Evolutionary conservation across 2,888 invertebrate species (phyloP).

Genomic region (Agonum fuliginosum): DNA sequence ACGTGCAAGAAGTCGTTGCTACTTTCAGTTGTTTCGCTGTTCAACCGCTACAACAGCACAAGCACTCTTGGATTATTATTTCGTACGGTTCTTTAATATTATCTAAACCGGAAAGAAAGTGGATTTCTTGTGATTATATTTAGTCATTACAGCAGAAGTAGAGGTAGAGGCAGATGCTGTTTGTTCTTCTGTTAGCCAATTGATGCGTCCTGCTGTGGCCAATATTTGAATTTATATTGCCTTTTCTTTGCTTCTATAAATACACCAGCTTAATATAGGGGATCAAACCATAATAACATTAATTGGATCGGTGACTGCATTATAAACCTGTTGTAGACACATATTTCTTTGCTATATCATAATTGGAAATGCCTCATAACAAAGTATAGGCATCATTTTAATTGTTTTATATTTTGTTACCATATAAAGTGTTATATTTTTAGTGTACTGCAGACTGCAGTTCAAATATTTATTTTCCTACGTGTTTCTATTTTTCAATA

Average conservation of each 20-base stretch:
- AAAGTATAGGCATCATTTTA: not conserved
- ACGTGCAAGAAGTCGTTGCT: slow-evolving; percentile 26
- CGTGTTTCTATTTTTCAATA: too few species aligned
- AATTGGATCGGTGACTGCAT: slow-evolving; percentile 15
- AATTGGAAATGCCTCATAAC: not conserved
- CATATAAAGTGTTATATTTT: too few species aligned
- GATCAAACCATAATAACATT: not conserved
- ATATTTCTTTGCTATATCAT: not conserved
- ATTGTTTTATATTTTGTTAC: too few species aligned
- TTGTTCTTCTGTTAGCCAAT: slow-evolving; percentile 31
- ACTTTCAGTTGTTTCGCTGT: slow-evolving; percentile 42
- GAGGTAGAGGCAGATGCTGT: slow-evolving; percentile 18
- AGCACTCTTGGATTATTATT: slow-evolving; percentile 28
- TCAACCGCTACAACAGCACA: slow-evolving; percentile 1
- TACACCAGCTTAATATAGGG: slow-evolving; percentile 2
- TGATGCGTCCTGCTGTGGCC: not conserved
- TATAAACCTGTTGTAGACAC: not conserved
- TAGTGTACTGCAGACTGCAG: too few species aligned
- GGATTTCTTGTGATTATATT: slow-evolving; percentile 44
- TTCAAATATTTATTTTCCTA: too few species aligned
- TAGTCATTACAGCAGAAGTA: slow-evolving; percentile 21
- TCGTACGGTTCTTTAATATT: slow-evolving; percentile 44
- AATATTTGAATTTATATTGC: slow-evolving; percentile 16
- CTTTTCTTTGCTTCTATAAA: slow-evolving; percentile 2
- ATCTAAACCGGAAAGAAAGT: slow-evolving; percentile 50